Evolutionary conservation across 2,113 vertebrate species (phyloP).

Genomic region (Oreochromis spilurus): DNA sequence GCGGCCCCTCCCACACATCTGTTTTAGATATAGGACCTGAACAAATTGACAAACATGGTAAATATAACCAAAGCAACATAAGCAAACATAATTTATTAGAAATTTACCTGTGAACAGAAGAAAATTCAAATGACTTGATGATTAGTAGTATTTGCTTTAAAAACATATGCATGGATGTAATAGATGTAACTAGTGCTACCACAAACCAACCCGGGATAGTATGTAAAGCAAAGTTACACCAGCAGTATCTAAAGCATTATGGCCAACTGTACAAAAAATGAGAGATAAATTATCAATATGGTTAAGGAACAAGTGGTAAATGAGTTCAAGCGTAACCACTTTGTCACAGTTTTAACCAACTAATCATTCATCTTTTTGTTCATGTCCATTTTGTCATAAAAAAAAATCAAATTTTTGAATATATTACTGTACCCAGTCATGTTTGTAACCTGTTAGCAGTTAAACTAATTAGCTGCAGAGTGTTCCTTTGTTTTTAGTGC

Average conservation of each 20-base stretch:
- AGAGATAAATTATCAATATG: not conserved
- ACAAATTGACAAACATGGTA: not conserved
- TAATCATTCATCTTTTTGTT: not conserved
- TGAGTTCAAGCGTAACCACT: not conserved
- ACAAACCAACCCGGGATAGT: not conserved
- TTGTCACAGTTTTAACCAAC: not conserved
- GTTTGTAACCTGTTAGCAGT: not conserved
- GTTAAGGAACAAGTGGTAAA: not conserved
- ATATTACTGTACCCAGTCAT: not conserved
- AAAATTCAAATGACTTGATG: not conserved
- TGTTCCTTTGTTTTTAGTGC: rapidly evolving
- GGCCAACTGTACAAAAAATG: not conserved
- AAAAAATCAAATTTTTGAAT: rapidly evolving
- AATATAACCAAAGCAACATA: not conserved
- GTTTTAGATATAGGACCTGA: not conserved
- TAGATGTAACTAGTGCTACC: not conserved
- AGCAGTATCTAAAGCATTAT: not conserved
- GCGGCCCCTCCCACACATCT: not conserved
- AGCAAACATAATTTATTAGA: not conserved
- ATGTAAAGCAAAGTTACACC: not conserved
- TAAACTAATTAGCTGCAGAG: not conserved
- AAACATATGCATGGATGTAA: not conserved
- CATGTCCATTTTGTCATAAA: not conserved
- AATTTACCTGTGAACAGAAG: not conserved
- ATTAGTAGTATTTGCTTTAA: not conserved